Evolutionary conservation across 1,140 invertebrate genomes (phyloP), one percentile per base, ranked within the genome.

Genomic region (Tetramorium parvispinum): DNA sequence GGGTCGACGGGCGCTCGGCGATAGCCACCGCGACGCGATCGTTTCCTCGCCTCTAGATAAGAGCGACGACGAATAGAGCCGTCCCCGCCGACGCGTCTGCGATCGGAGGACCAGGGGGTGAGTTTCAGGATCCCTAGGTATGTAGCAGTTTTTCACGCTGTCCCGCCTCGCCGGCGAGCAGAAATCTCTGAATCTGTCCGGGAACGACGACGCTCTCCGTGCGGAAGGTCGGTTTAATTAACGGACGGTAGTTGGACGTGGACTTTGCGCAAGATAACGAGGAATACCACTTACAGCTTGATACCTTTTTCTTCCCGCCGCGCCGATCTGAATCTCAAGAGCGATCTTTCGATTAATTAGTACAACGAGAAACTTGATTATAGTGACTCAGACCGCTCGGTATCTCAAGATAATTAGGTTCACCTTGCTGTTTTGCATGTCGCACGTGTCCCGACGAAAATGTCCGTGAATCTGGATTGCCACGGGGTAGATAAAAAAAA

Each of bases 21-120:
- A 37, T 53, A 76, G 27, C 1, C 18, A 40, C 11, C 82, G 83
- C 75, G 63, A 81, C 68, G 76, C 76, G 63, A 85, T 46, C 43
- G 83, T 83, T 32, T 46, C n/a, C 53, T 83, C 49, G 27, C 43
- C 51, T 83, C 59, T 73, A 83, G 53, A 75, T 21, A 71, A 40
- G 53, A 59, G 40, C 61, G 83, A 37, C 40, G 55, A 85, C 40
- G 43, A 76, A 32, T 46, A 32, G 71, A 57, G 37, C 65, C 46
- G 49, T 16, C 43, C 24, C 76, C 43, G 46, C 43, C 57, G n/a
- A n/a, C n/a, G 57, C 40, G 55, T 65, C 43, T 51, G 13, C 79
- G 51, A 57, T 59, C 78, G 65, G 49, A 57, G n/a, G 21, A 24
- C 51, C 79, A 27, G 27, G 66, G 40, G n/a, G 43, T 13, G 66